These are phyloP conservation scores for Arnoldichthys spilopterus DNA, from an alignment of 2,797 vertebrate genomes.

Conservation along the genomic window DNA sequence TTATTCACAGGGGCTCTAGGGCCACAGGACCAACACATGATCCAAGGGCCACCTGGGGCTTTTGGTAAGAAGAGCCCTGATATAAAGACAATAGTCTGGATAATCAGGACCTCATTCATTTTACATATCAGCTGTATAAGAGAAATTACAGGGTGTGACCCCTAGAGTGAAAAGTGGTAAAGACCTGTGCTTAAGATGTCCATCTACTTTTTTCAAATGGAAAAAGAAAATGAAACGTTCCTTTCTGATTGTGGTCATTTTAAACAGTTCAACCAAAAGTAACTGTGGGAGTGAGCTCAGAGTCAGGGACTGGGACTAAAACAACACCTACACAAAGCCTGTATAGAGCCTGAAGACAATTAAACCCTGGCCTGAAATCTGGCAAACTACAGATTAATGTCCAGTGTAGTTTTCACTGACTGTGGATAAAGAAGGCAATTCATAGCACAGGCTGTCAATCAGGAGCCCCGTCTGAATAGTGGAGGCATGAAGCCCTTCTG, in stretches of 20 bases:
- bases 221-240: not conserved
- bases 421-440: not conserved
- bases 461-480: constrained; percentile 22
- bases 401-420: constrained; percentile 16
- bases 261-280: constrained; percentile 17
- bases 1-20: constrained; percentile 56
- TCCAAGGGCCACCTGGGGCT: constrained; percentile 44
- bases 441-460: constrained; percentile 41
- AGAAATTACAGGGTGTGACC: not conserved
- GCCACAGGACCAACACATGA: constrained; percentile 36
- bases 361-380: constrained; percentile 33
- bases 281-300: not conserved
- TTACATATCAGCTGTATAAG: not conserved
- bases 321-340: constrained; percentile 21
- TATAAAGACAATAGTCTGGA: constrained; percentile 24
- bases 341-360: constrained; percentile 38
- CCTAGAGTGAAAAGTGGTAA: not conserved
- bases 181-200: not conserved
- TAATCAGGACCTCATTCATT: constrained; percentile 27
- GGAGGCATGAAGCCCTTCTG: constrained; percentile 18
- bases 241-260: not conserved
- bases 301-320: constrained; percentile 31
- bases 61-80: constrained; percentile 25
- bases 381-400: not conserved
- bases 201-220: not conserved